Evolutionary conservation across 2,797 vertebrate species (phyloP).

Genomic region (Mus caroli): DNA sequence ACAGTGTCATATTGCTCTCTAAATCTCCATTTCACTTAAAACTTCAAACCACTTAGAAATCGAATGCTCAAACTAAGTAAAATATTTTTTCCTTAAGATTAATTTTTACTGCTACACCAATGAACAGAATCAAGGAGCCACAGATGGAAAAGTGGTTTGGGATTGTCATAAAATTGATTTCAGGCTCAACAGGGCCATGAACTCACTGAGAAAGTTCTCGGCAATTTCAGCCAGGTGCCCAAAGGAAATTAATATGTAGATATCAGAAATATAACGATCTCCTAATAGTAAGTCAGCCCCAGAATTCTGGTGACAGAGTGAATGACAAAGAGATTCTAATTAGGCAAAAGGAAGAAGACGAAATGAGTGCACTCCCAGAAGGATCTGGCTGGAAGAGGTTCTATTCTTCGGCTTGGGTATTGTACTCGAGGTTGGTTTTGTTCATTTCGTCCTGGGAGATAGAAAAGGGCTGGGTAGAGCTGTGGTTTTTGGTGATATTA

Average conservation of each 20-base stretch:
- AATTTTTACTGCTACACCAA: constrained; percentile 58
- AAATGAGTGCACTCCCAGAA: constrained; percentile 53
- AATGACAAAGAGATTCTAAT: constrained; percentile 77
- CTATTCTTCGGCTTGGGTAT: constrained; percentile 27
- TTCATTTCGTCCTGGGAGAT: background rate
- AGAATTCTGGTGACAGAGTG: constrained; percentile 52
- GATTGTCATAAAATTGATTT: constrained; percentile 80
- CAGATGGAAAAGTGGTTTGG: constrained; percentile 74
- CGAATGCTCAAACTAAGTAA: constrained; percentile 53
- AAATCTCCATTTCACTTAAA: constrained; percentile 43
- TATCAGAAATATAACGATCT: constrained; percentile 65
- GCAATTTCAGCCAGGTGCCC: constrained; percentile 80
- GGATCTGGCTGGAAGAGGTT: constrained; percentile 35
- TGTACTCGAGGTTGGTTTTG: constrained; percentile 45
- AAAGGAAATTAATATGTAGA: constrained; percentile 85
- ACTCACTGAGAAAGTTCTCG: constrained; percentile 69
- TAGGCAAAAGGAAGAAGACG: constrained; percentile 58
- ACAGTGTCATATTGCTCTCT: background rate
- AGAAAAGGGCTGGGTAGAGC: background rate
- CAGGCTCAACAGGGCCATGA: constrained; percentile 59
- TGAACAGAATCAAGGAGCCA: constrained; percentile 51
- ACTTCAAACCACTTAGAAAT: constrained; percentile 49
- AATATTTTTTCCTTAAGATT: constrained; percentile 67
- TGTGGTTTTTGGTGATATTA: constrained; percentile 9
- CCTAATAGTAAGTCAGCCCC: constrained; percentile 54